These are phyloP conservation scores for Chrysolina americana DNA, from an alignment of 2,888 invertebrate genomes.

Conservation along the genomic window DNA sequence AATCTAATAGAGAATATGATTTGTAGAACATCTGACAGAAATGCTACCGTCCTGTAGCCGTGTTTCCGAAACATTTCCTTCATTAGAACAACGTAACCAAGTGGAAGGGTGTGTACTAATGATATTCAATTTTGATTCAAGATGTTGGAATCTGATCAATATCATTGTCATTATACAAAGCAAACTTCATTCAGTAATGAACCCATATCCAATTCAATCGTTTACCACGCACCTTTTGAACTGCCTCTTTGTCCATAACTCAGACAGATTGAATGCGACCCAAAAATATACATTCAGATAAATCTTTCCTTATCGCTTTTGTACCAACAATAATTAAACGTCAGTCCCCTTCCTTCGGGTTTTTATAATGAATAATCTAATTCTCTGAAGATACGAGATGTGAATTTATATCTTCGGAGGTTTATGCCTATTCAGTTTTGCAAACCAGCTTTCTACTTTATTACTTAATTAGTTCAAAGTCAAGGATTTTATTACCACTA, in stretches of 20 bases:
- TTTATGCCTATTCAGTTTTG: conserved; percentile 32
- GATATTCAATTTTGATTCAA: no score
- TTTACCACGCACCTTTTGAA: background rate
- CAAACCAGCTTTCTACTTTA: conserved; percentile 35
- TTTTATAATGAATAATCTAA: conserved; percentile 39
- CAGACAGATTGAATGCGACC: background rate
- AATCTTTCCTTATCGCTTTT: conserved; percentile 23
- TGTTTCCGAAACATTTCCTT: no score
- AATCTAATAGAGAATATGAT: no score
- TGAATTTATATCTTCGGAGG: conserved; percentile 32
- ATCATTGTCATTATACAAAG: no score
- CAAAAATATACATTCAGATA: background rate
- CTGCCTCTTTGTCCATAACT: background rate
- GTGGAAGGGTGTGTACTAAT: no score
- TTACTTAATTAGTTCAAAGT: conserved; percentile 45
- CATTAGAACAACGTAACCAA: no score
- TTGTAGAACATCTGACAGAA: no score
- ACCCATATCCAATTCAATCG: no score
- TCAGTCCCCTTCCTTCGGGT: conserved; percentile 27
- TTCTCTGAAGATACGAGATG: conserved; percentile 22
- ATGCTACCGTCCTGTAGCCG: no score
- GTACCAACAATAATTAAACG: conserved; percentile 34
- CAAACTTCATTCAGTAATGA: no score
- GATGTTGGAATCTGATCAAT: no score
- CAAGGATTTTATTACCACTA: conserved; percentile 44